Percentiles rank a stretch among this genome's conserved stretches.
Evolutionary conservation across 92 coral and sea anemone genomes (phyloP).

Genomic region (Epizoanthus rinbou): DNA sequence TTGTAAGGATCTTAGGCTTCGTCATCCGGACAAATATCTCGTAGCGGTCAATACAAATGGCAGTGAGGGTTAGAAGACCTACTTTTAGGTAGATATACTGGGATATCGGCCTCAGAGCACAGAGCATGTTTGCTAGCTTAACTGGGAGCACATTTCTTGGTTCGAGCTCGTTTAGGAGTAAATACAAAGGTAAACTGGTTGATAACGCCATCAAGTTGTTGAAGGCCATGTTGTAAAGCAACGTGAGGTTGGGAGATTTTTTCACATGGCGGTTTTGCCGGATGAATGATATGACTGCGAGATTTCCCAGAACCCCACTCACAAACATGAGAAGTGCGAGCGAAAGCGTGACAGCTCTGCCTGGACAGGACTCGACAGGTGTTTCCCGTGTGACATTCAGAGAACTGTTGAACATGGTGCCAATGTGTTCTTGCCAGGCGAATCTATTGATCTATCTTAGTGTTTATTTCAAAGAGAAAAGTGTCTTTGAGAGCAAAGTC

Average conservation of each 20-base stretch:
- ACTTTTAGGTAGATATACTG: slow-evolving; percentile 37
- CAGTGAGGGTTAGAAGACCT: slow-evolving; percentile 40
- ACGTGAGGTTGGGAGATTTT: neutral
- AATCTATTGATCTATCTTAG: too few relatives aligned
- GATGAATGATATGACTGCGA: slow-evolving; percentile 28
- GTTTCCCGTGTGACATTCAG: neutral
- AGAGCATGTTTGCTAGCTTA: slow-evolving; percentile 21
- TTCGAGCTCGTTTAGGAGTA: slow-evolving; percentile 1
- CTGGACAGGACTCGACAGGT: neutral
- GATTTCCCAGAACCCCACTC: slow-evolving; percentile 9
- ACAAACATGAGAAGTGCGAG: slow-evolving; percentile 9
- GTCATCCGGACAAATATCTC: slow-evolving; percentile 43
- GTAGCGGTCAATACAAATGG: slow-evolving; percentile 38
- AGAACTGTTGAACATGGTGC: slow-evolving; percentile 24
- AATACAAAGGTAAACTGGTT: slow-evolving; percentile 19
- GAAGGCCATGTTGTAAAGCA: slow-evolving; percentile 36
- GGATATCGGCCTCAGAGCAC: slow-evolving; percentile 37
- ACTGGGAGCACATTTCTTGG: neutral
- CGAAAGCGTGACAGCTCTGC: slow-evolving; percentile 35
- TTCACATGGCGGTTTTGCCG: neutral
- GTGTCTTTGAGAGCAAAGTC: too few relatives aligned
- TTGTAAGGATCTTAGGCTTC: slow-evolving; percentile 20
- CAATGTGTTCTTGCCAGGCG: neutral
- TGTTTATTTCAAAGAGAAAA: too few relatives aligned
- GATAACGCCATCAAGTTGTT: slow-evolving; percentile 24